phyloP scores from a whole-genome alignment of 64 coral and sea anemone species.

The Actinia tenebrosa region DNA sequence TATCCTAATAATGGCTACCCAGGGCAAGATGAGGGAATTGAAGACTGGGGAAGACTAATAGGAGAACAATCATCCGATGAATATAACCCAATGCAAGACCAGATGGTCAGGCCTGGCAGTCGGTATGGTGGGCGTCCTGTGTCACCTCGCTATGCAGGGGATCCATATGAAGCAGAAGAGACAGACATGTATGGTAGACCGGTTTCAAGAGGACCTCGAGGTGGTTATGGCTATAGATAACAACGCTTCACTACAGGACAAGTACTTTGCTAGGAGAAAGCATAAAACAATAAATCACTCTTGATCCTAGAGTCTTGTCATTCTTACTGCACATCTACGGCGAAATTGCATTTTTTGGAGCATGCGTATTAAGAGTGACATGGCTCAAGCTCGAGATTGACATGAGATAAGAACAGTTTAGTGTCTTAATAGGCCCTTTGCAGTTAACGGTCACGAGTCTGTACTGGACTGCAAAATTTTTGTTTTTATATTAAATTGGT shows the following conservation, averaged over 20 bases:
- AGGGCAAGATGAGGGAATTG: slow-evolving; percentile 39
- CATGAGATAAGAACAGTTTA: too few species aligned
- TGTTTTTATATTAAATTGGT: too few species aligned
- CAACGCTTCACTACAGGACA: background rate
- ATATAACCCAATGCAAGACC: slow-evolving; percentile 40
- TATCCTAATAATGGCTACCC: slow-evolving; percentile 64
- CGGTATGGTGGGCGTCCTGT: slow-evolving; percentile 73
- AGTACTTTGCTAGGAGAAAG: too few species aligned
- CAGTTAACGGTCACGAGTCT: too few species aligned
- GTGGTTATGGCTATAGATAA: slow-evolving; percentile 77
- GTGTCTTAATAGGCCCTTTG: too few species aligned
- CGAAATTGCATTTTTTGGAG: too few species aligned
- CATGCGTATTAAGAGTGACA: too few species aligned
- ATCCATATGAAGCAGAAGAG: slow-evolving; percentile 45
- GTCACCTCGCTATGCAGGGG: slow-evolving; percentile 36
- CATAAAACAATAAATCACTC: too few species aligned
- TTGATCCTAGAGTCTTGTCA: too few species aligned
- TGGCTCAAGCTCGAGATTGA: too few species aligned
- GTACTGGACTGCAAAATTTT: too few species aligned
- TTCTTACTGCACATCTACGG: too few species aligned
- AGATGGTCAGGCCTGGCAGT: slow-evolving; percentile 67
- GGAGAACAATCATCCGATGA: slow-evolving; percentile 50
- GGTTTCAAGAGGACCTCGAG: slow-evolving; percentile 51
- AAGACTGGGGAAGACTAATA: slow-evolving; percentile 78
- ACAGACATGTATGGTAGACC: slow-evolving; percentile 77